Evolutionary conservation across 1,140 invertebrate genomes (phyloP).

Genomic region (Calosoma granatense): DNA sequence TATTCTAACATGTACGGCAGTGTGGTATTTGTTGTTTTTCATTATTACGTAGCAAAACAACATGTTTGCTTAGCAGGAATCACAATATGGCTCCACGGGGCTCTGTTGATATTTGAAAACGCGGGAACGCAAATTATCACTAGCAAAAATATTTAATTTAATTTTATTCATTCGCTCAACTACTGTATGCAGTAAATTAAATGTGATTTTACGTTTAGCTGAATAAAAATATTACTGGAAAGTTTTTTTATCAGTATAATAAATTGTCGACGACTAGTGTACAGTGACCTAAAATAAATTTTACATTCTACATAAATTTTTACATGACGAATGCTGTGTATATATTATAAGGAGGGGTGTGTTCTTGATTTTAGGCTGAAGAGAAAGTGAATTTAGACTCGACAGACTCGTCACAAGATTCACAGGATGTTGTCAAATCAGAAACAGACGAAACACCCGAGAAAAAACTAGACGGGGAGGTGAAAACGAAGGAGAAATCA

Average conservation of each 20-base stretch:
- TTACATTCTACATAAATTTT: too few species aligned
- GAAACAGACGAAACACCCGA: constrained; percentile 18
- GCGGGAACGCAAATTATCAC: constrained; percentile 27
- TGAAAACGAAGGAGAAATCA: constrained; percentile 14
- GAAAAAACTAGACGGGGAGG: constrained; percentile 17
- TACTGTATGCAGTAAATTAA: too few species aligned
- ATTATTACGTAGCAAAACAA: constrained; percentile 15
- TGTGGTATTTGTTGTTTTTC: neutral
- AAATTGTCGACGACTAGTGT: too few species aligned
- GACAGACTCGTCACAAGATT: constrained; percentile 27
- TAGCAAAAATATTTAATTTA: neutral
- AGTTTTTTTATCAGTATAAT: too few species aligned
- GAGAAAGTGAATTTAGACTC: constrained; percentile 24
- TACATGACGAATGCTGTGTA: too few species aligned
- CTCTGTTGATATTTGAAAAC: constrained; percentile 34
- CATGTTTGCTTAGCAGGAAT: constrained; percentile 27
- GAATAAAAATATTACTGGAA: too few species aligned
- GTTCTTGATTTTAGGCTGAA: neutral
- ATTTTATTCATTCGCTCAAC: constrained; percentile 6
- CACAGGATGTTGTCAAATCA: constrained; percentile 20
- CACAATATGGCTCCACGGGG: constrained; percentile 27
- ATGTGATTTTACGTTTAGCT: too few species aligned
- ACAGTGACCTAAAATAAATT: too few species aligned
- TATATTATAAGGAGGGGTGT: too few species aligned
- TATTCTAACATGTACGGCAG: constrained; percentile 5